These are phyloP conservation scores for Chondrilla cf. caribensis DNA, from an alignment of 37 sponge, comb jelly and placozoan species.

Conservation along the genomic window DNA sequence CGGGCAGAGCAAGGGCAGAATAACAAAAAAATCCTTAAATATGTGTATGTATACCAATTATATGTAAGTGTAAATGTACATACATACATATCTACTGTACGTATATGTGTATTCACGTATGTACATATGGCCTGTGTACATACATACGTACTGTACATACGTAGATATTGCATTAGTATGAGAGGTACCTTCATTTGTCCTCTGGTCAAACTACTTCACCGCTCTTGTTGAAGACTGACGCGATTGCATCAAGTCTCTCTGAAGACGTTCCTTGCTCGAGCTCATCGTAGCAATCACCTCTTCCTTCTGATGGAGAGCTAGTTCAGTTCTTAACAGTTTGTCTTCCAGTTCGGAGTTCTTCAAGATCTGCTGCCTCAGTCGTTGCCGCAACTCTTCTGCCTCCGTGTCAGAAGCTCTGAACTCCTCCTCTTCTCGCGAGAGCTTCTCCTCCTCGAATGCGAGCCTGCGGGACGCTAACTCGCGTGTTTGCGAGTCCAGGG, in stretches of 20 bases:
- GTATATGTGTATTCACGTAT: no score
- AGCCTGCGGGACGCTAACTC: conserved; percentile 69
- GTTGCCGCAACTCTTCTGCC: conserved; percentile 57
- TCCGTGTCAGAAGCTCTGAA: conserved; percentile 43
- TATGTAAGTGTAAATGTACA: neutral
- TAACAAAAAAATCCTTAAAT: no score
- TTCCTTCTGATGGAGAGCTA: conserved; percentile 58
- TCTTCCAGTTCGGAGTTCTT: conserved; percentile 73
- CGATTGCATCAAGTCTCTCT: conserved; percentile 45
- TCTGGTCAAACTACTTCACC: conserved; percentile 72
- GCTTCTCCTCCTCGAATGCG: conserved; percentile 83
- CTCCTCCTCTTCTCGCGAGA: conserved; percentile 21
- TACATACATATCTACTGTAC: no score
- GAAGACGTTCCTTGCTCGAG: conserved; percentile 44
- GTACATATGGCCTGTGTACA: no score
- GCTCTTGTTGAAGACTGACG: conserved; percentile 49
- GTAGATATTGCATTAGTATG: no score
- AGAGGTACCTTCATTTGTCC: conserved; percentile 69
- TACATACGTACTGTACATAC: no score
- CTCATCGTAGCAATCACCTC: conserved; percentile 39
- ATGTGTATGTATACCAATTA: no score
- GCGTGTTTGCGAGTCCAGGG: conserved; percentile 49
- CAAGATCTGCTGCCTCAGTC: conserved; percentile 55
- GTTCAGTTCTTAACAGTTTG: conserved; percentile 49
- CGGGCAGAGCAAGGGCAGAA: no score